Evolutionary conservation across 2,113 vertebrate genomes (phyloP).

Genomic region (Pandion haliaetus): DNA sequence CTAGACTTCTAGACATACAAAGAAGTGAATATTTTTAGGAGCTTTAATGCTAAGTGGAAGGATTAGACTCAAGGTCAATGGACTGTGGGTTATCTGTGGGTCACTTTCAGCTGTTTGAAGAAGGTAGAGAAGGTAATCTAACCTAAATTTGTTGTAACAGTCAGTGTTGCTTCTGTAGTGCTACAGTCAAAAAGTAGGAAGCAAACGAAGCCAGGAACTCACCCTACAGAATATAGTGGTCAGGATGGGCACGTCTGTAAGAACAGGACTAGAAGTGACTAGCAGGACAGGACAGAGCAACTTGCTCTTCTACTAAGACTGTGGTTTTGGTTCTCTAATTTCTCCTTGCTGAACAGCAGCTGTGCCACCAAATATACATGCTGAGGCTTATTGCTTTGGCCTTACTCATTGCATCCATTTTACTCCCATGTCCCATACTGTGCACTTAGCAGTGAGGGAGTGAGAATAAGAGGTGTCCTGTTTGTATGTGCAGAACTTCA

Average conservation of each 20-base stretch:
- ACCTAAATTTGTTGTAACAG: not conserved
- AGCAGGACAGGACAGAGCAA: not conserved
- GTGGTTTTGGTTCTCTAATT: not conserved
- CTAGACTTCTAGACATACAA: not conserved
- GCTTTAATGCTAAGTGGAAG: not conserved
- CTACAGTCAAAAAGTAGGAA: not conserved
- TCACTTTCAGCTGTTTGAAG: not conserved
- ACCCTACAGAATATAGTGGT: not conserved
- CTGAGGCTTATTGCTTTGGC: not conserved
- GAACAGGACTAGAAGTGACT: not conserved
- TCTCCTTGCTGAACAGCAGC: not conserved
- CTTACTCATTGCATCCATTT: not conserved
- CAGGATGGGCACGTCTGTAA: not conserved
- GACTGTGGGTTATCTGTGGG: not conserved
- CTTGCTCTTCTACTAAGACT: not conserved
- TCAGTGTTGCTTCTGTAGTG: not conserved
- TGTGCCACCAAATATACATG: fast-evolving
- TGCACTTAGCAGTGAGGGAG: not conserved
- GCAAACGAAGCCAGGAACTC: not conserved
- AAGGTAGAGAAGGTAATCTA: not conserved
- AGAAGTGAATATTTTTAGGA: slow-evolving; percentile 15
- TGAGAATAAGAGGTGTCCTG: not conserved
- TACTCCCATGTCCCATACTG: not conserved
- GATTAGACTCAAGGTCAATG: not conserved
- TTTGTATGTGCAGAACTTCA: not conserved